Evolutionary conservation across 1,140 invertebrate species (phyloP), one percentile per base, ranked within the genome.

Genomic region (Bombus confusus): DNA sequence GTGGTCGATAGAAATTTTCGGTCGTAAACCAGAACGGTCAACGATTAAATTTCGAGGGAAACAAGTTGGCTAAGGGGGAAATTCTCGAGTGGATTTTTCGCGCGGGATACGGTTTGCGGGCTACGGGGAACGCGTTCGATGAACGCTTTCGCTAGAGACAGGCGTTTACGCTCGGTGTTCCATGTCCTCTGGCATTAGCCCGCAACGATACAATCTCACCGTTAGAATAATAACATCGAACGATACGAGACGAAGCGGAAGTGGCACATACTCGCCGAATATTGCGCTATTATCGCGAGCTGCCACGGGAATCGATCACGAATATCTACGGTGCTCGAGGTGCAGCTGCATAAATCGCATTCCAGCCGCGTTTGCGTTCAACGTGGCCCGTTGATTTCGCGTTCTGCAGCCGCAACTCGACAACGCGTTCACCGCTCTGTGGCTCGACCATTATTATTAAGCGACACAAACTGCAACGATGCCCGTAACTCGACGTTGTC

Each of bases 261-360:
- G 47, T 15, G 57, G 62, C 75, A 52, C 57, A 31, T 66, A 57
- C 71, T 18, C 31, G 52, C 18, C 69, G 62, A 59, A 75, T 80
- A 64, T 88, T 41, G 68, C 73, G 62, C 80, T 85, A 87, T 74
- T 77, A 75, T 52, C 73, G 76, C 72, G 39, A 71, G 59, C 43
- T 59, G 43, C 64, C 59, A 28, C n/a, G 39, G n/a, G 83, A 28
- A 88, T 89, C 88, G 88, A 89, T 86, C 83, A 81, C 62, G 52
- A 64, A 85, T 88, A 86, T 82, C 77, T 75, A 86, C 57, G 74
- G 43, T 52, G 66, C 59, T 47, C 74, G 37, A 85, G 71, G 80
- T 43, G 68, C 59, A 79, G 73, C 72, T 79, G 83, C 88, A 86
- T 89, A 89, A 89, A 89, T 89, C 83, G 88, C 87, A 89, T 88